phyloP scores from a whole-genome alignment of 2,797 vertebrate species.

The Choloepus didactylus region DNA sequence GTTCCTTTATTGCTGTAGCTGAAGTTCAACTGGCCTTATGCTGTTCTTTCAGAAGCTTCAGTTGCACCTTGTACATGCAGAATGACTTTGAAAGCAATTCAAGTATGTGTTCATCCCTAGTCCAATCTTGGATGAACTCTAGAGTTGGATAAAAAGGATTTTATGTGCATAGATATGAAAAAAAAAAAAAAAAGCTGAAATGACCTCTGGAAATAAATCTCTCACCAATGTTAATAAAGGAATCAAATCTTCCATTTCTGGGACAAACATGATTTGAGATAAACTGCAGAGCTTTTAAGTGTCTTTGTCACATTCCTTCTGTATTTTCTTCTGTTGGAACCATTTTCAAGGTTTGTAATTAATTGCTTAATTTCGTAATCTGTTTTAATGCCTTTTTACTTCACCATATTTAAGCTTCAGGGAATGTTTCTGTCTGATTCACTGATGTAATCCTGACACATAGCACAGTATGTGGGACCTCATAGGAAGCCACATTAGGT shows the following conservation, averaged over 20 bases:
- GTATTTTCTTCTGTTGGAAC: not conserved
- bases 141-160: not conserved
- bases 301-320: not conserved
- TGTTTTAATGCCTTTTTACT: not conserved
- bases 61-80: not conserved
- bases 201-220: not conserved
- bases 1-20: not conserved
- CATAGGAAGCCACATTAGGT: not conserved
- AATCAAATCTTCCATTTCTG: not conserved
- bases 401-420: fast-evolving
- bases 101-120: not conserved
- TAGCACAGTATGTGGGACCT: fast-evolving
- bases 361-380: not conserved
- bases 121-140: not conserved
- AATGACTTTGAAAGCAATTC: not conserved
- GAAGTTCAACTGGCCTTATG: not conserved
- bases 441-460: fast-evolving
- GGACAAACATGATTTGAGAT: not conserved
- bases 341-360: not conserved
- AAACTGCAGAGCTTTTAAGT: too few species aligned
- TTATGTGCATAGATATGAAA: not conserved
- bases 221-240: fast-evolving
- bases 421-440: fast-evolving
- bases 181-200: too few species aligned
- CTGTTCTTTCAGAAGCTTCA: not conserved